A percentile compares a stretch with the other conserved stretches of the same genome.
Conservation (phyloP, 64 coral and sea anemone species). For the Acropora yongei region DNA sequence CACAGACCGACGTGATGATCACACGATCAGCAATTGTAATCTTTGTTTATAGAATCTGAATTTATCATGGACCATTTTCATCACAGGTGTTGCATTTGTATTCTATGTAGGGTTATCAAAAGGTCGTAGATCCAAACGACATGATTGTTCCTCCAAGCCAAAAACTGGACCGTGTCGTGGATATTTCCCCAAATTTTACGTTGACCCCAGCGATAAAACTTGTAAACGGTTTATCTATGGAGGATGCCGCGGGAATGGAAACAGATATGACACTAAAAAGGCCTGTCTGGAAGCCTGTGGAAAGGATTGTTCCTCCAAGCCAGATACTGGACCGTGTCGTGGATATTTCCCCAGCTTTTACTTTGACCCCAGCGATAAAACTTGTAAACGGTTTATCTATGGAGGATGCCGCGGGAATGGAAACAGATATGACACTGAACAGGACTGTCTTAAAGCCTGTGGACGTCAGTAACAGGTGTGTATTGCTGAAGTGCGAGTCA, state of each 20-base stretch:
- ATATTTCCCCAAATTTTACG: constrained; percentile 1
- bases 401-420: constrained; percentile 35
- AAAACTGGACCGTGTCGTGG: constrained; percentile 20
- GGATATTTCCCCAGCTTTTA: background rate
- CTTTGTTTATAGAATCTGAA: too few species aligned
- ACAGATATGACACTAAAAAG: constrained; percentile 6
- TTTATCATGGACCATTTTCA: background rate
- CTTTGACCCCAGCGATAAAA: constrained; percentile 12
- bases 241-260: constrained; percentile 30
- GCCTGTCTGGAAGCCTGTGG: background rate
- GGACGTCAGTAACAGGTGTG: constrained; percentile 52
- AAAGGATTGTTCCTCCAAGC: constrained; percentile 16
- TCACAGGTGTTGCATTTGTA: constrained; percentile 31
- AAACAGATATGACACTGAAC: constrained; percentile 13
- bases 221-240: constrained; percentile 25
- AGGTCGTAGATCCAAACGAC: background rate
- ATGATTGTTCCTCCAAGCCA: constrained; percentile 4
- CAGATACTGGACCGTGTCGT: constrained; percentile 15
- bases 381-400: constrained; percentile 16
- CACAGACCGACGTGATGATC: too few species aligned
- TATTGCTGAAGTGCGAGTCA: background rate
- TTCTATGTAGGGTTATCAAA: constrained; percentile 31
- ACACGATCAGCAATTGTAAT: too few species aligned
- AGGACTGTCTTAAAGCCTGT: background rate
- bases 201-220: constrained; percentile 8